Evolutionary conservation across 2,888 invertebrate species (phyloP), one percentile per base, ranked within the genome.

Genomic region (Drosophila leonis): DNA sequence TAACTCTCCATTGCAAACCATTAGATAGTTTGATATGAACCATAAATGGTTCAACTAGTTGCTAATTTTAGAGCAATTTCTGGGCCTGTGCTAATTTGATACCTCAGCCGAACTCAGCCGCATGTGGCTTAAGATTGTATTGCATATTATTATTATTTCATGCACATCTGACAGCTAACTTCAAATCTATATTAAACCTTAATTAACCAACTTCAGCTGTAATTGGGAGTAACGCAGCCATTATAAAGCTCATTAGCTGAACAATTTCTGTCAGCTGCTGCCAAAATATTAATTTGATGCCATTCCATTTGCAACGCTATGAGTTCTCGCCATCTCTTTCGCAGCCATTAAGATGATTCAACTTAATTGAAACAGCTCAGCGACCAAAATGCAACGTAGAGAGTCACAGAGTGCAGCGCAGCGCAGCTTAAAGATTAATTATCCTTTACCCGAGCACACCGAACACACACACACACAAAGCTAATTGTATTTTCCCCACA

Each of bases 341-440:
- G 4, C 37, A 10, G 10, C n/a, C 41, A 42, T 29, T 15, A 48
- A 57, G 42, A n/a, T 63, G 52, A 18, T 39, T 20, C n/a, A 18
- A 49, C 56, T 64, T 73, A 87, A 87, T 83, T 83, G 85, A 84
- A 84, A 66, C 77, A 62, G 51, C 56, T 65, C 59, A 41, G 63
- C 64, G 55, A 6, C 27, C 29, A 18, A 29, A 64, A n/a, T 41
- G 56, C 62, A 56, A 6, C 44, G 20, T 49, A 54, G 10, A 33
- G 39, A 27, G 29, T 4, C 24, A 10, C 46, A 20, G 9, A 37
- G 8, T 18, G 31, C 64, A 56, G 6, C 24, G 35, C 62, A 60
- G 48, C 42, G 52, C 73, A 72, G 69, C 80, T 72, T 64, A 68
- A 84, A 74, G 82, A 83, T 88, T 87, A 83, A 83, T 83, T 83